Evolutionary conservation across 2,113 vertebrate species (phyloP).

Genomic region (Callocephalon fimbriatum): DNA sequence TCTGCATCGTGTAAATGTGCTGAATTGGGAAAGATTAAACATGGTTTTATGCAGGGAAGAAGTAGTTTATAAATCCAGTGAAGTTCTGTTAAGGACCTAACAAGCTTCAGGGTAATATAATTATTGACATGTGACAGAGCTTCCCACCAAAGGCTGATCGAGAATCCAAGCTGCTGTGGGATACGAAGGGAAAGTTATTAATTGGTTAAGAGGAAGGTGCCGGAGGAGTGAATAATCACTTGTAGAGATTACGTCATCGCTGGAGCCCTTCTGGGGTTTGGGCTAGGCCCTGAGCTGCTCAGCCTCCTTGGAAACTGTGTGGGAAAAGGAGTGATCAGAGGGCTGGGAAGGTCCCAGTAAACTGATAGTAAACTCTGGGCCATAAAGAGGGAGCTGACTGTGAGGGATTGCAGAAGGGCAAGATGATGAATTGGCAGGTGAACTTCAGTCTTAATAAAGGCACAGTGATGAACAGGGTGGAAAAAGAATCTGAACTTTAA

Average conservation of each 20-base stretch:
- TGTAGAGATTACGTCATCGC: neutral
- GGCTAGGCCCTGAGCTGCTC: neutral
- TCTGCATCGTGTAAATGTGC: accelerated
- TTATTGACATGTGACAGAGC: neutral
- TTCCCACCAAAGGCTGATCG: neutral
- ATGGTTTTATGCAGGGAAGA: neutral
- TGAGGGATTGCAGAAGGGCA: neutral
- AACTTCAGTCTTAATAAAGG: neutral
- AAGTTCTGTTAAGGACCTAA: neutral
- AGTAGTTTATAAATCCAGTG: neutral
- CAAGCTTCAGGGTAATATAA: neutral
- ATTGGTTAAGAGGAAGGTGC: neutral
- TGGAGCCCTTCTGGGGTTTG: neutral
- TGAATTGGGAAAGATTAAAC: neutral
- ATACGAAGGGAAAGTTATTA: neutral
- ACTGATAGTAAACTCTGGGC: accelerated
- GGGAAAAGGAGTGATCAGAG: neutral
- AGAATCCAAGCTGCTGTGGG: neutral
- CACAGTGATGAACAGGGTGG: neutral
- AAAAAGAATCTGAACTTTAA: neutral
- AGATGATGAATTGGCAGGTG: neutral
- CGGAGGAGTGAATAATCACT: neutral
- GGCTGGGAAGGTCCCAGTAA: neutral
- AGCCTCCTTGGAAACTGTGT: neutral
- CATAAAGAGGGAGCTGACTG: neutral